Conservation (phyloP, 2,888 invertebrate genomes). For the Drosophila phalerata region DNA sequence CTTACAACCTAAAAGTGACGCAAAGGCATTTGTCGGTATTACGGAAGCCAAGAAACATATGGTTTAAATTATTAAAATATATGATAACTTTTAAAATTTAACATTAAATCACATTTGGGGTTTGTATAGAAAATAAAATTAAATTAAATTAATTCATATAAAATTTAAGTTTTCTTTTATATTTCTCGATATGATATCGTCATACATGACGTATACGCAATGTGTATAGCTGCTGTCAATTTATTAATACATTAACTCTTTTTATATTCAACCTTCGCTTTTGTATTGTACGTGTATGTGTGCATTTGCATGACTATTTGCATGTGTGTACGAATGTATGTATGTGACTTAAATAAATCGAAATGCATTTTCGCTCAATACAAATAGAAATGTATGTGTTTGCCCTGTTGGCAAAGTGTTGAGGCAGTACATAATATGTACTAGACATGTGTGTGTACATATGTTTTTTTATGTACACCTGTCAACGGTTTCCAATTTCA, state of each 20-base stretch:
- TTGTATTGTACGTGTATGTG: background rate
- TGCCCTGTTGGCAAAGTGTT: constrained; percentile 22
- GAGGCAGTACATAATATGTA: background rate
- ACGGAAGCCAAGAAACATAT: background rate
- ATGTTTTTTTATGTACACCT: constrained; percentile 13
- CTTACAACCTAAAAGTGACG: background rate
- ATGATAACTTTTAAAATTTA: background rate
- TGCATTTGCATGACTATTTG: background rate
- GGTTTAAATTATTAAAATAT: background rate
- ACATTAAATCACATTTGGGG: background rate
- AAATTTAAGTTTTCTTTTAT: background rate
- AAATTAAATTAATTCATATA: too few relatives aligned
- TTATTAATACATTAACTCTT: constrained; percentile 11
- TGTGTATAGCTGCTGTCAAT: constrained; percentile 1
- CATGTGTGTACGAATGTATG: background rate
- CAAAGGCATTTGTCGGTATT: background rate
- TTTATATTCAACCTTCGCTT: background rate
- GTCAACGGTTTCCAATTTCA: constrained; percentile 12
- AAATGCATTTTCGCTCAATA: constrained; percentile 44
- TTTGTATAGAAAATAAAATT: too few relatives aligned
- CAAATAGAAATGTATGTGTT: constrained; percentile 67
- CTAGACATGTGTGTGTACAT: background rate
- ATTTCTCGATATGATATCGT: too few relatives aligned
- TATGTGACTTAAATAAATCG: constrained; percentile 27
- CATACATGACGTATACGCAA: background rate